Conservation (phyloP, 2,797 vertebrate species). For the Mycteria americana region DNA sequence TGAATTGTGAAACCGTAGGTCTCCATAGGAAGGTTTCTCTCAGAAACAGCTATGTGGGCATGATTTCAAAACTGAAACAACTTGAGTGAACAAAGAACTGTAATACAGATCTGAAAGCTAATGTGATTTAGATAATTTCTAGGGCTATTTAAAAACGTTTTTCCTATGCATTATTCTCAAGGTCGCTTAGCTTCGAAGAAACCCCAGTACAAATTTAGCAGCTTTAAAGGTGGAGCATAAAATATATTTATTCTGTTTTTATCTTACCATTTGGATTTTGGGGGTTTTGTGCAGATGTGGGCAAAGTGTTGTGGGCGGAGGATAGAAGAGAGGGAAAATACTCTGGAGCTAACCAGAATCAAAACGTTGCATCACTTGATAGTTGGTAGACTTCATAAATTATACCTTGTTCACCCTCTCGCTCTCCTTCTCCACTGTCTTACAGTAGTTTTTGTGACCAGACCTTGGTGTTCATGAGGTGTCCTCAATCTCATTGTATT, state of each 20-base stretch:
- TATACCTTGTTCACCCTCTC: neutral
- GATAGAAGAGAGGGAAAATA: neutral
- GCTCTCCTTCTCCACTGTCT: neutral
- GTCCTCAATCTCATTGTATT: neutral
- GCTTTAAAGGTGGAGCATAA: neutral
- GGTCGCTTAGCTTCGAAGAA: neutral
- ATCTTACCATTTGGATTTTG: neutral
- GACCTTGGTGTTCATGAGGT: neutral
- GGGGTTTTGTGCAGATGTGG: neutral
- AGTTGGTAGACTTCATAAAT: neutral
- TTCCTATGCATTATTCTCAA: neutral
- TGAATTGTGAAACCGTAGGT: neutral
- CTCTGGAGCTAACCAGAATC: neutral
- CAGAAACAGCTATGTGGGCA: neutral
- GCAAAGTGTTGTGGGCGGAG: neutral
- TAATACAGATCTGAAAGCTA: neutral
- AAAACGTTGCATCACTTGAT: no score
- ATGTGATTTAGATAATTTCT: neutral
- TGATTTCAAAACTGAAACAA: neutral
- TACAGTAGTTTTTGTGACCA: neutral
- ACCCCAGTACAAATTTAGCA: fast-evolving
- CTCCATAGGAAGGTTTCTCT: neutral
- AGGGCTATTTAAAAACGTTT: neutral
- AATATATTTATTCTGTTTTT: neutral
- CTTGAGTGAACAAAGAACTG: neutral